Percentiles rank a stretch among this genome's conserved stretches.
phyloP scores from a whole-genome alignment of 2,888 invertebrate species.

The Acanthosoma haemorrhoidale region DNA sequence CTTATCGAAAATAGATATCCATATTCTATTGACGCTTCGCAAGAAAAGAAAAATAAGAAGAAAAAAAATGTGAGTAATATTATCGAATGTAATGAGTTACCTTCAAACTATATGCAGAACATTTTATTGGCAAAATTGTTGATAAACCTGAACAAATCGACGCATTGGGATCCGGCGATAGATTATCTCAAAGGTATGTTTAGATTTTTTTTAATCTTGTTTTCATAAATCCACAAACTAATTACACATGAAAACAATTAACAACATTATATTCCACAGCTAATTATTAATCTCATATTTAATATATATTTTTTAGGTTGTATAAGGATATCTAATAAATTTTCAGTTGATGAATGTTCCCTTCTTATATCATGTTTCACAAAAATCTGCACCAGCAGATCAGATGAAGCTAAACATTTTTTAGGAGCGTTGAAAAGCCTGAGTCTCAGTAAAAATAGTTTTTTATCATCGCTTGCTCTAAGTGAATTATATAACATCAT shows the following conservation, averaged over 20 bases:
- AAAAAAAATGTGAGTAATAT: constrained; percentile 17
- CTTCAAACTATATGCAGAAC: constrained; percentile 19
- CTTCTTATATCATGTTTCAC: background rate
- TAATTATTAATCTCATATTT: background rate
- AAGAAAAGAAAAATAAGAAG: constrained; percentile 24
- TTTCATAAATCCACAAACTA: too few species aligned
- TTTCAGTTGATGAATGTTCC: constrained; percentile 3
- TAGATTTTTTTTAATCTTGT: background rate
- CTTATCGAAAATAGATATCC: constrained; percentile 40
- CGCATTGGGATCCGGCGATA: constrained; percentile 26
- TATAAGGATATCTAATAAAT: constrained; percentile 4
- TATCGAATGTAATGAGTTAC: background rate
- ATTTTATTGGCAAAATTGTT: constrained; percentile 23
- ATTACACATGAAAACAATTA: too few species aligned
- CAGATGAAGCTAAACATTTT: background rate
- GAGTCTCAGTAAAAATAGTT: background rate
- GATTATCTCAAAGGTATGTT: constrained; percentile 25
- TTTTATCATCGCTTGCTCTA: background rate
- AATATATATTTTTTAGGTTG: background rate
- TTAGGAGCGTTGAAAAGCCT: background rate
- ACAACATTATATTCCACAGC: too few species aligned
- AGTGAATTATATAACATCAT: background rate
- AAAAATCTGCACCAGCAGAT: background rate
- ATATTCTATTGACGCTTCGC: constrained; percentile 31
- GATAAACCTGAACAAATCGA: background rate